These are phyloP conservation scores for Myotis vivesi DNA, from an alignment of 2,797 vertebrate species.

Conservation along the genomic window DNA sequence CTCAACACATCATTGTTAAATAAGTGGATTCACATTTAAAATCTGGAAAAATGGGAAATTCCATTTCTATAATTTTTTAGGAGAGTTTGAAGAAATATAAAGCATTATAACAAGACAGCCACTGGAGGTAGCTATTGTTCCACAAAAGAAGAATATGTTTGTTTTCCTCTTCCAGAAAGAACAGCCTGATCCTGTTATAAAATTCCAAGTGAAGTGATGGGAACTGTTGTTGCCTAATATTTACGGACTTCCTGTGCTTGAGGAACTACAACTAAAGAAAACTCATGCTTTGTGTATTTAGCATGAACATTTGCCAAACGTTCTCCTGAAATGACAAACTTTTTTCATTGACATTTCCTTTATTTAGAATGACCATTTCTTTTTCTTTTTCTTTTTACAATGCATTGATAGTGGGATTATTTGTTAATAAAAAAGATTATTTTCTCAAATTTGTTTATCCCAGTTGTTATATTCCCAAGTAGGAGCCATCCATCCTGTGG, in stretches of 20 bases:
- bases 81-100: neutral
- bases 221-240: neutral
- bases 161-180: neutral
- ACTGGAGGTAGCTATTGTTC: slow-evolving; percentile 77
- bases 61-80: neutral
- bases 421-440: neutral
- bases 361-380: neutral
- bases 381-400: neutral
- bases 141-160: slow-evolving; percentile 25
- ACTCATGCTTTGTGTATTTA: neutral
- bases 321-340: neutral
- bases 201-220: neutral
- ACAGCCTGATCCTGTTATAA: neutral
- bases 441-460: neutral
- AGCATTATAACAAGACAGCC: slow-evolving; percentile 16
- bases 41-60: neutral
- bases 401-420: neutral
- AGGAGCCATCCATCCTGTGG: neutral
- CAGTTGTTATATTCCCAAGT: neutral
- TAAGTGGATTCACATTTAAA: neutral
- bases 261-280: neutral
- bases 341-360: neutral
- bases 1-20: neutral
- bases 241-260: neutral
- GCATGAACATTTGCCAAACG: neutral